Evolutionary conservation across 1,140 invertebrate genomes (phyloP).

Genomic region (Caenorhabditis inopinata): DNA sequence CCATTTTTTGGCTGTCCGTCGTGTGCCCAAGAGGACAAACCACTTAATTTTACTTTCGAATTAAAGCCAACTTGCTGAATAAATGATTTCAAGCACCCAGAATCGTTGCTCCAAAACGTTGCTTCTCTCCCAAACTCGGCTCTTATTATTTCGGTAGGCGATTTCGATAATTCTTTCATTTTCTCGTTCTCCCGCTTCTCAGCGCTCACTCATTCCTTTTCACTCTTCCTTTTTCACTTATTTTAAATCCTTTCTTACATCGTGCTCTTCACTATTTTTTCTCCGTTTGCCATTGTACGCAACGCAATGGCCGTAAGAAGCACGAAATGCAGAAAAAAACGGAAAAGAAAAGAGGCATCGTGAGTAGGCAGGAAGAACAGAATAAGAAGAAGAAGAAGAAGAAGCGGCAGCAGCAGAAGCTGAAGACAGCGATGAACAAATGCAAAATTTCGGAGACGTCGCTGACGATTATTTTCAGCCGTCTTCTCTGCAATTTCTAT

Average conservation of each 20-base stretch:
- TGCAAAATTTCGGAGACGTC: slow-evolving; percentile 25
- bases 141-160: background rate
- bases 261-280: slow-evolving; percentile 29
- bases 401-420: no score
- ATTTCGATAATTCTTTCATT: background rate
- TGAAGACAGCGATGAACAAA: background rate
- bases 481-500: no score
- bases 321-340: background rate
- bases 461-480: slow-evolving; percentile 28
- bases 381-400: background rate
- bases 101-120: no score
- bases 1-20: background rate
- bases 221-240: background rate
- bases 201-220: background rate
- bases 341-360: background rate
- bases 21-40: background rate
- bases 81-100: background rate
- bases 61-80: slow-evolving; percentile 11
- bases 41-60: slow-evolving; percentile 18
- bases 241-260: slow-evolving; percentile 27
- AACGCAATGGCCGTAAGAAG: slow-evolving; percentile 24
- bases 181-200: background rate
- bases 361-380: background rate
- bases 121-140: no score
- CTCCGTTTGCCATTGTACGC: slow-evolving; percentile 20